phyloP scores from a whole-genome alignment of 2,888 invertebrate species.

The Ommatoiulus sabulosus region DNA sequence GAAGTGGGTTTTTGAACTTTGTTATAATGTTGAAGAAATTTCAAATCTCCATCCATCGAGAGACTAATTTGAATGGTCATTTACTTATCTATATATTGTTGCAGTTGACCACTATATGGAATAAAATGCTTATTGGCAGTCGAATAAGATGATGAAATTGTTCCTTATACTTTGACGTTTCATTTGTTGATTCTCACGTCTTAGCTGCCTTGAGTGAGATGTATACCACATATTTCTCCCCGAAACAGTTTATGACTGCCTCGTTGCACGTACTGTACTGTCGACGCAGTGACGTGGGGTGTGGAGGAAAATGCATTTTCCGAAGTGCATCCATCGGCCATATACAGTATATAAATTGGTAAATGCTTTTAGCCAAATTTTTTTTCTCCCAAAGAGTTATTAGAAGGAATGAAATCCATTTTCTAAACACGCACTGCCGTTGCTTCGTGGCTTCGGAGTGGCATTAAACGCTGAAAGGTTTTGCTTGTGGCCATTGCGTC shows the following conservation, averaged over 20 bases:
- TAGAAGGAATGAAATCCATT: conserved; percentile 47
- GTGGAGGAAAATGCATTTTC: conserved; percentile 18
- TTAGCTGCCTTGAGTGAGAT: neutral
- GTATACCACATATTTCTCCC: neutral
- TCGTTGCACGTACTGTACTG: neutral
- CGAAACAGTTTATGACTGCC: neutral
- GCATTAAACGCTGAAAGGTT: conserved; percentile 41
- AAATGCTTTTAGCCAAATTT: conserved; percentile 46
- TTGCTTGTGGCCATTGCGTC: conserved; percentile 15
- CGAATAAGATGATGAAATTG: neutral
- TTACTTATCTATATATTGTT: too few relatives aligned
- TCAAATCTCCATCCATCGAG: too few relatives aligned
- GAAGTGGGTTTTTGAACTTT: too few relatives aligned
- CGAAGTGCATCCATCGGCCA: neutral
- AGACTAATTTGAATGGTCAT: too few relatives aligned
- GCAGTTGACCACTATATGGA: neutral
- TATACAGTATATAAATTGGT: conserved; percentile 39
- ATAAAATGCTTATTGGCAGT: neutral
- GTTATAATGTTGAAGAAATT: too few relatives aligned
- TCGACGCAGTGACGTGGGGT: neutral
- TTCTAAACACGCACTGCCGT: conserved; percentile 23
- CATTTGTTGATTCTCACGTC: neutral
- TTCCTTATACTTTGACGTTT: neutral
- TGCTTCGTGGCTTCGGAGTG: neutral
- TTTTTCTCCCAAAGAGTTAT: conserved; percentile 43